Percentiles rank a stretch among this genome's conserved stretches.
Evolutionary conservation across 2,113 vertebrate genomes (phyloP).

Genomic region (Aspidoscelis tigris): DNA sequence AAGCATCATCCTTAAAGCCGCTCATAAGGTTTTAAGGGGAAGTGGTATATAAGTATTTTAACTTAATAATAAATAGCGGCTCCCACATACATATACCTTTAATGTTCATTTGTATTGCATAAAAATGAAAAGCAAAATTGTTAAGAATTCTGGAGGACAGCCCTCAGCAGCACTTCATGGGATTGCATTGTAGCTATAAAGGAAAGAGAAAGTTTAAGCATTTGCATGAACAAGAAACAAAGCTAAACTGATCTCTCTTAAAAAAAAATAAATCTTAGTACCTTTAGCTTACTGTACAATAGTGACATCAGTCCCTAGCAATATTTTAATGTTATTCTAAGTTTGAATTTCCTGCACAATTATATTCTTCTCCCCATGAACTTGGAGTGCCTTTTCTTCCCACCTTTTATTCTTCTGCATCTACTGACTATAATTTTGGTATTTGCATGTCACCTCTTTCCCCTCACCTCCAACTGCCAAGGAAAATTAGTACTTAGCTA

Average conservation of each 20-base stretch:
- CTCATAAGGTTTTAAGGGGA: too few relatives aligned
- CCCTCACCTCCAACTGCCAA: slow-evolving; percentile 27
- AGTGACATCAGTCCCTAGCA: background rate
- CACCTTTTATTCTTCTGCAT: slow-evolving; percentile 19
- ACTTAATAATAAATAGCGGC: background rate
- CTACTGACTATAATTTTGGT: slow-evolving; percentile 8
- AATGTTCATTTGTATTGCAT: background rate
- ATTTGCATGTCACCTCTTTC: slow-evolving; percentile 24
- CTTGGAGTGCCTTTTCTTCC: background rate
- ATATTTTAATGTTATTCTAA: slow-evolving; percentile 20
- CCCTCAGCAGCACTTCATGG: background rate
- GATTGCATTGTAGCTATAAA: background rate
- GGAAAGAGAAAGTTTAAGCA: background rate
- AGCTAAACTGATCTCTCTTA: background rate
- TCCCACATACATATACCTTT: background rate
- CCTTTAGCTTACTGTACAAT: background rate
- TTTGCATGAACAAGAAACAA: background rate
- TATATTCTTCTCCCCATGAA: background rate
- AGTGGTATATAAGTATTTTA: too few relatives aligned
- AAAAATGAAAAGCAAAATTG: slow-evolving; percentile 9
- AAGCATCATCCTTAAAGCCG: background rate
- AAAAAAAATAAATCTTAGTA: background rate
- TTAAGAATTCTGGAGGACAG: background rate
- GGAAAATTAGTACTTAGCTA: slow-evolving; percentile 30
- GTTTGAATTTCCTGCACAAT: background rate